Percentiles rank a stretch among this genome's conserved stretches.
phyloP scores from a whole-genome alignment of 2,113 vertebrate species.

The Sebastes schlegelii region DNA sequence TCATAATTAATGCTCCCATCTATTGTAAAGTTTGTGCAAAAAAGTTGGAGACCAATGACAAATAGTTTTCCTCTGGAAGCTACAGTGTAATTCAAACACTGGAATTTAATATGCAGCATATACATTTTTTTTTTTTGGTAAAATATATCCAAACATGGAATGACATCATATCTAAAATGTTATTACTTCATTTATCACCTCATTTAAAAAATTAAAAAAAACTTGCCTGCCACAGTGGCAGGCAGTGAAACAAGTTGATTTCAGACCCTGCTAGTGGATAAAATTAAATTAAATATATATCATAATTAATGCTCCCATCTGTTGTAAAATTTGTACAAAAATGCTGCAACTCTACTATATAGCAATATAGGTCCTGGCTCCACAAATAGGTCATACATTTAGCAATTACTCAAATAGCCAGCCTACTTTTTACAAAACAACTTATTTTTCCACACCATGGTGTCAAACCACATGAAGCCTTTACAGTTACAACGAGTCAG shows the following conservation, averaged over 20 bases:
- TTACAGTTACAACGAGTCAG: not conserved
- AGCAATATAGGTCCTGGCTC: not conserved
- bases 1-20: not conserved
- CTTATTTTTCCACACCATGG: slow-evolving; percentile 13
- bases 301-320: not conserved
- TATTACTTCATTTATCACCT: no score
- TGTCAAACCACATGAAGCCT: slow-evolving; percentile 35
- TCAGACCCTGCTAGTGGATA: no score
- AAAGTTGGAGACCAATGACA: not conserved
- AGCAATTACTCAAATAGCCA: not conserved
- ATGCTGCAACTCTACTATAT: not conserved
- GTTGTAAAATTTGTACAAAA: not conserved
- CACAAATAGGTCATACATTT: not conserved
- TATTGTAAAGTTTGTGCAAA: not conserved
- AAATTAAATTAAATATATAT: no score
- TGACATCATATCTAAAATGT: no score
- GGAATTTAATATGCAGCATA: no score
- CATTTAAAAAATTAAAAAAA: no score
- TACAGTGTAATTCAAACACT: no score
- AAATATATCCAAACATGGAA: no score
- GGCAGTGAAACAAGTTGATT: no score
- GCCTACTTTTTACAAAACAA: slow-evolving; percentile 24
- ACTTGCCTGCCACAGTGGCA: no score
- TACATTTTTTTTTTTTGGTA: no score
- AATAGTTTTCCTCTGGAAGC: no score